A percentile compares a stretch with the other conserved stretches of the same genome.
phyloP scores from a whole-genome alignment of 2,797 vertebrate genomes.

The Agapornis canus region DNA sequence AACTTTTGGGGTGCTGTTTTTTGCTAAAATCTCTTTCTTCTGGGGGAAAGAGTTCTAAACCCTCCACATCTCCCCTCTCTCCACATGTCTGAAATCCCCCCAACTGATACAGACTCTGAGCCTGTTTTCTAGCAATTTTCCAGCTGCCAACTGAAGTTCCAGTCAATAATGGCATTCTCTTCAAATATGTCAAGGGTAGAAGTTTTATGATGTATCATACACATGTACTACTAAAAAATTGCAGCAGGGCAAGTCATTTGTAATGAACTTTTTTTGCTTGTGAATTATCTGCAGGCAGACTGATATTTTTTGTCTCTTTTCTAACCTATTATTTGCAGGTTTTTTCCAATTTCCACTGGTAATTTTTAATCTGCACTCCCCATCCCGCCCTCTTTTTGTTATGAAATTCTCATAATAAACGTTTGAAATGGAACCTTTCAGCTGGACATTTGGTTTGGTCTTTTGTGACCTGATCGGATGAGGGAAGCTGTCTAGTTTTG shows the following conservation, averaged over 20 bases:
- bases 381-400: background rate
- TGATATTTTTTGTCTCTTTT: background rate
- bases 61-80: background rate
- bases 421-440: background rate
- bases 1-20: background rate
- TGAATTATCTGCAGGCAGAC: constrained; percentile 47
- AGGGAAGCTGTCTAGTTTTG: background rate
- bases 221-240: constrained; percentile 41
- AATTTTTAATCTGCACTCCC: background rate
- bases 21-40: background rate
- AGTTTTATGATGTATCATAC: constrained; percentile 45
- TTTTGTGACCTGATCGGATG: background rate
- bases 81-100: background rate
- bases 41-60: background rate
- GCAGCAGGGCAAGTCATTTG: constrained; percentile 23
- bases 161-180: constrained; percentile 13
- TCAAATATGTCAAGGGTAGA: constrained; percentile 16
- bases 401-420: background rate
- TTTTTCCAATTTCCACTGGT: background rate
- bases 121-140: background rate
- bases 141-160: constrained; percentile 23
- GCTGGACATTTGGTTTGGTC: background rate
- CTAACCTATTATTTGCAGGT: constrained; percentile 9
- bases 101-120: background rate
- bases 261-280: constrained; percentile 41